Base-by-base conservation (phyloP, 2,113 vertebrate species). In the Oreochromis niloticus region DNA sequence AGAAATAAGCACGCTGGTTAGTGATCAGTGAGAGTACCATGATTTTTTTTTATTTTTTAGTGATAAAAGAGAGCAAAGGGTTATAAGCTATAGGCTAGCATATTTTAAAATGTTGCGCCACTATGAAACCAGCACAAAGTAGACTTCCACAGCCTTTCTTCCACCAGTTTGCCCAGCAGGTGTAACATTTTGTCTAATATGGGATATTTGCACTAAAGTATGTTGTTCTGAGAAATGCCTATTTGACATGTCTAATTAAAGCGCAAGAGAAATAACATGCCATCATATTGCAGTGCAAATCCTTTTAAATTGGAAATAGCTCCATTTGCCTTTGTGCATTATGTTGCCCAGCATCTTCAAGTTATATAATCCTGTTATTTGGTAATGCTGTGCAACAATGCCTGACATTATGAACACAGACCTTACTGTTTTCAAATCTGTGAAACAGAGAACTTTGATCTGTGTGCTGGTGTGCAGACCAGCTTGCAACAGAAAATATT, bases 391-490 rank as follows among this genome's bases (percentile, higher is more conserved):
- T 12, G 66, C 27, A 82, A 89, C 87, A 87, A 75, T 81, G 82
- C 63, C 73, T 79, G 82, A 90, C 52, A 83, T 90, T 86, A 88
- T 92, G 27, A 87, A 89, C 50, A 95, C 73, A 90, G 68, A 82
- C 11, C 4, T 24, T 57, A 83, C 80, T 88, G 91, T 92, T 68
- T 81, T 57, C 59, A 57, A 52, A 61, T 85, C 73, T 24, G 24
- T 32, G 48, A 39, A 66, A 85, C 17, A 75, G 43, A 79, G 39
- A 82, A 56, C 75, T 83, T 57, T 75, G 48, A 73, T 88, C 82
- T 61, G 34, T 39, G n/a, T 68, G 34, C 43, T 78, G 34, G 2
- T 52, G 24, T 8, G 57, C 4, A 24, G 36, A 50, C 9, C 10
- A 10, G 34, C n/a, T 24, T 24, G 71, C 36, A 55, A 17, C 6